Percentiles rank a stretch among this genome's conserved stretches.
Conservation (phyloP, 1,140 invertebrate species). For the Megathymus violae region DNA sequence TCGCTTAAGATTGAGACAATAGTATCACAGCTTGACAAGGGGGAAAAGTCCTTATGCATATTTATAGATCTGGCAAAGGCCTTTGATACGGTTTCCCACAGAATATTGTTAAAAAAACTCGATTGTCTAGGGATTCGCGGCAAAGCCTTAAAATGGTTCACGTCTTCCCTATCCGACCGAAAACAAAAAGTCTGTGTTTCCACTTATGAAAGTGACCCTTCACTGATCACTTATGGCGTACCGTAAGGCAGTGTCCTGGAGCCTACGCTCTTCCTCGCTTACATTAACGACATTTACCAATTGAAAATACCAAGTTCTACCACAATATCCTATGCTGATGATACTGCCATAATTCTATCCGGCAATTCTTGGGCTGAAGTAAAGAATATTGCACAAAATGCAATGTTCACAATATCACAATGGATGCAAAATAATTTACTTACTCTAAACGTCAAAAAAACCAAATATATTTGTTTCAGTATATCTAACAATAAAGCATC, state of each 20-base stretch:
- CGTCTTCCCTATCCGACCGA: slow-evolving; percentile 1
- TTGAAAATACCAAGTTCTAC: not conserved
- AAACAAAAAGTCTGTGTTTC: not conserved
- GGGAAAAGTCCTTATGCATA: not conserved
- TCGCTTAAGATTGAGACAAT: not conserved
- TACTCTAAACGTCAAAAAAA: not conserved
- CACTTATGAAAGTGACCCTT: not conserved
- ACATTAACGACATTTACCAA: slow-evolving; percentile 19
- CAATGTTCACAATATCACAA: not conserved
- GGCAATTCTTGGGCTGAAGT: slow-evolving; percentile 7
- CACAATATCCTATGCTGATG: slow-evolving; percentile 20
- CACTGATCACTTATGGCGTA: slow-evolving; percentile 7
- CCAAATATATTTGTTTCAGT: not conserved
- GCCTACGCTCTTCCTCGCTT: slow-evolving; percentile 32
- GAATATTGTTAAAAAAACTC: slow-evolving; percentile 24
- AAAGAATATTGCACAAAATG: not conserved
- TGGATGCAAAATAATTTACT: slow-evolving; percentile 5
- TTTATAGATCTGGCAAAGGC: slow-evolving; percentile 33
- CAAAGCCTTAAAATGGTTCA: slow-evolving; percentile 2
- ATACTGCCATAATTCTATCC: slow-evolving; percentile 14
- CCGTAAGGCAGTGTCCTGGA: slow-evolving; percentile 36
- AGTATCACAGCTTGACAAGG: not conserved
- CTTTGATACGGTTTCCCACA: slow-evolving; percentile 15
- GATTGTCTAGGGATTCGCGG: slow-evolving; percentile 16
- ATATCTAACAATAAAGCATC: slow-evolving; percentile 6